These are phyloP conservation scores for Pachyseris speciosa DNA, from an alignment of 64 coral and sea anemone species.

Conservation along the genomic window DNA sequence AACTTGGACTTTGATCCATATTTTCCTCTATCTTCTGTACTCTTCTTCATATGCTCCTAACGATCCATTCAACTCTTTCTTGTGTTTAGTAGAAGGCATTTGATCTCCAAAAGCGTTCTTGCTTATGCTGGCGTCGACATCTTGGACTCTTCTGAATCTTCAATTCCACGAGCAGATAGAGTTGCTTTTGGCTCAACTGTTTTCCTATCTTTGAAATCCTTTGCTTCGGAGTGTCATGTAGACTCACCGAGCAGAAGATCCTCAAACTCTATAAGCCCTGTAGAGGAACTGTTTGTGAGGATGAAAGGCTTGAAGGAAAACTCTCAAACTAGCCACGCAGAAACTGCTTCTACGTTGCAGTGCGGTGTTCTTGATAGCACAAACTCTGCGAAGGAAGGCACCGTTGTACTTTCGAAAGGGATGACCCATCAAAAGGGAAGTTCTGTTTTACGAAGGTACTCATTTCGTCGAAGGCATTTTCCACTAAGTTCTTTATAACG, in stretches of 20 bases:
- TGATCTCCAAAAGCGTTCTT: neutral
- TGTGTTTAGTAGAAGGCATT: neutral
- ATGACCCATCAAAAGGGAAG: no score
- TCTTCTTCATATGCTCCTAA: neutral
- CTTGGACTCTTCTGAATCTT: neutral
- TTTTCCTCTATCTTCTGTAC: neutral
- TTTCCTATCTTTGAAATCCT: neutral
- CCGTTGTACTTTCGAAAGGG: neutral
- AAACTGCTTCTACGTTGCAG: neutral
- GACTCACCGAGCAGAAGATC: neutral
- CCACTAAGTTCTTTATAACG: no score
- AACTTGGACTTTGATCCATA: no score
- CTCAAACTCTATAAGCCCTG: neutral
- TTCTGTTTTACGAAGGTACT: no score
- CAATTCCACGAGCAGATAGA: neutral
- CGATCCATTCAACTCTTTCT: no score
- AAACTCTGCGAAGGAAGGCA: neutral
- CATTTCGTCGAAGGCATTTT: no score
- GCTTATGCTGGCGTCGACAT: neutral
- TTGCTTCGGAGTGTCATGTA: neutral
- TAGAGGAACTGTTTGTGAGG: neutral
- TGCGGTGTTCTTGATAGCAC: no score
- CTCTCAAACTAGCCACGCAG: neutral
- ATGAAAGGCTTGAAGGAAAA: neutral
- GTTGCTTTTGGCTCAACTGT: neutral